Evolutionary conservation across 2,888 invertebrate genomes (phyloP), one percentile per base, ranked within the genome.

Genomic region (Cryptocephalus primarius): DNA sequence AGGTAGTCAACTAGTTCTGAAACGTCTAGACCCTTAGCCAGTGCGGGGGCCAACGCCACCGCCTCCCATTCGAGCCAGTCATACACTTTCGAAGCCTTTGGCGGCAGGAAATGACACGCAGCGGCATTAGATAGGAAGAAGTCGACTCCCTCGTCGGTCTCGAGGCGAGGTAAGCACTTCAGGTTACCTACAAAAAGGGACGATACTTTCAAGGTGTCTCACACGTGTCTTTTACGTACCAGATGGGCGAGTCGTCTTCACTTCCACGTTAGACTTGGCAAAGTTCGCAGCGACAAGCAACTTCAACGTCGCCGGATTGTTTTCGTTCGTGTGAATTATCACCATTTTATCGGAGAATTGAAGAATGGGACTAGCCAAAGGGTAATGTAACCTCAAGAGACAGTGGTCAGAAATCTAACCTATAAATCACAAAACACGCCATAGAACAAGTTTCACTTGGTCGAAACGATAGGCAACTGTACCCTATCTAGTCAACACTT

Each of bases 291-390:
- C 80, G 59, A 87, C 74, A 32, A 87, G 61, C 53, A 89, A 64
- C 67, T 89, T 88, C 52, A 89, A 71, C 14, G 83, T 78, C 13
- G 83, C 78, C 32, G 86, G 85, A 69, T 88, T 89, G 58, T 82
- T 83, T 61, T 82, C 78, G 63, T 88, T 88, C 9, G 85, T 82
- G 55, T 77, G 78, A 53, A 86, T 76, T 63, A 80, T 82, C 82
- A 85, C 84, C 72, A 73, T 79, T 47, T 49, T 46, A 6, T 22
- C n/a, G n/a, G n/a, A n/a, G n/a, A n/a, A n/a, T n/a, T n/a, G n/a
- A n/a, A n/a, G n/a, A n/a, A n/a, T n/a, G n/a, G 22, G 22, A 22
- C 22, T 22, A 4, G 22, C 2, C 22, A 22, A 22, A 22, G 6
- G 22, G 22, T 22, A 22, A 22, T 2, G 22, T 22, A 22, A 22